Base-by-base conservation (phyloP, 1,140 invertebrate genomes). In the Bombus huntii region DNA sequence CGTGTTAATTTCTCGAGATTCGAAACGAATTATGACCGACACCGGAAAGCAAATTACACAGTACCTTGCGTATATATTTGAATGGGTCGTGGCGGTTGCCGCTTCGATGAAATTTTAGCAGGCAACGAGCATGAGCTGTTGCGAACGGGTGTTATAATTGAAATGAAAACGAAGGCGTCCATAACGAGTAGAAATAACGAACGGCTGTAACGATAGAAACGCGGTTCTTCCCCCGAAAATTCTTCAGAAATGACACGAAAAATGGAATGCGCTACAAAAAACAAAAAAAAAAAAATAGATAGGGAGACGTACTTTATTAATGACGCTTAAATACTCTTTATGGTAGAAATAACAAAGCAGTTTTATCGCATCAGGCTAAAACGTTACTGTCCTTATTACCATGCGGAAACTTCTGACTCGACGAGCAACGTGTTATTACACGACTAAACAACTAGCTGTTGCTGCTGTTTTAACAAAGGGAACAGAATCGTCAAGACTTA, bases 291-390 rank as follows among this genome's bases (percentile, higher is more conserved):
- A 59, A 31, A 4, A n/a, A 37, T 3, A 34, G 12, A 18, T n/a
- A 53, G 18, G 5, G 0, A 22, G 3, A 9, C 2, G 22, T 22
- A 18, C 25, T 79, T n/a, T 22, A 59, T 78, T 78, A 78, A 78
- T 79, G 39, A 31, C 13, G 83, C 13, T 79, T 84, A 22, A 79
- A 71, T 79, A 79, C 39, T 37, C 18, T 76, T 62, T 39, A 10
- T 39, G 25, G 13, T 22, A n/a, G 25, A 10, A n/a, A 18, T 37
- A 59, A 84, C 66, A 72, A 79, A 79, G 53, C 39, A 59, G 53
- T 6, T 57, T 44, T 78, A 78, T 78, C 66, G 47, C 4, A 78
- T 66, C 62, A 66, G 31, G 15, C 10, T 53, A 62, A 76, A 76
- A 42, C 28, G 44, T 31, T 31, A 8, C 44, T 37, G 62, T 77